Conservation (phyloP, 1,140 invertebrate genomes). For the Sarcophaga bullata region DNA sequence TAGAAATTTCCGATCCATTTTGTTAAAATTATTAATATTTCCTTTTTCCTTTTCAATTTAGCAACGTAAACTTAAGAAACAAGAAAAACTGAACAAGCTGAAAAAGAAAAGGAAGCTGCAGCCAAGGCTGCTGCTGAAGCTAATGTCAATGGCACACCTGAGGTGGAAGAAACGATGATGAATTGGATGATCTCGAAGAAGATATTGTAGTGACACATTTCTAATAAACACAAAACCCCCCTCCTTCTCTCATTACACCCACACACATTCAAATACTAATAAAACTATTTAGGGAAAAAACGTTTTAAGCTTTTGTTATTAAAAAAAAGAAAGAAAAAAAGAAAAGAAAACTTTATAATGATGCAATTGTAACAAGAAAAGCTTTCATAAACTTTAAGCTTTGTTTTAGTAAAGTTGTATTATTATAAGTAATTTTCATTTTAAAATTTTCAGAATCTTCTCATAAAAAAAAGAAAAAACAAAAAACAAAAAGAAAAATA, state of each 20-base stretch:
- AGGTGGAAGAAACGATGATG: constrained; percentile 79
- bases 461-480: neutral
- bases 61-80: constrained; percentile 74
- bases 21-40: constrained; percentile 5
- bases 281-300: constrained; percentile 5
- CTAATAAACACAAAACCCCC: constrained; percentile 64
- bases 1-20: neutral
- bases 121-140: constrained; percentile 65
- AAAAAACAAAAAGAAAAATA: too few relatives aligned
- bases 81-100: constrained; percentile 69
- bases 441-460: neutral
- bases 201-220: constrained; percentile 86
- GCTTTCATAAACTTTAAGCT: constrained; percentile 19
- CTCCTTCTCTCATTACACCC: neutral
- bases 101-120: constrained; percentile 62
- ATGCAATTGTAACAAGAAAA: constrained; percentile 15
- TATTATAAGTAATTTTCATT: neutral
- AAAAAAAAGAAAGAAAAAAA: neutral
- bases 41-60: constrained; percentile 45
- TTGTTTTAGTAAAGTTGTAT: constrained; percentile 20
- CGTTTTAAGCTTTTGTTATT: constrained; percentile 43
- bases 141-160: constrained; percentile 61
- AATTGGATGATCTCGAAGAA: constrained; percentile 85
- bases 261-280: neutral
- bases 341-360: neutral